These are phyloP conservation scores for Cremastinae sp. DNA, from an alignment of 2,888 invertebrate genomes.

Conservation along the genomic window DNA sequence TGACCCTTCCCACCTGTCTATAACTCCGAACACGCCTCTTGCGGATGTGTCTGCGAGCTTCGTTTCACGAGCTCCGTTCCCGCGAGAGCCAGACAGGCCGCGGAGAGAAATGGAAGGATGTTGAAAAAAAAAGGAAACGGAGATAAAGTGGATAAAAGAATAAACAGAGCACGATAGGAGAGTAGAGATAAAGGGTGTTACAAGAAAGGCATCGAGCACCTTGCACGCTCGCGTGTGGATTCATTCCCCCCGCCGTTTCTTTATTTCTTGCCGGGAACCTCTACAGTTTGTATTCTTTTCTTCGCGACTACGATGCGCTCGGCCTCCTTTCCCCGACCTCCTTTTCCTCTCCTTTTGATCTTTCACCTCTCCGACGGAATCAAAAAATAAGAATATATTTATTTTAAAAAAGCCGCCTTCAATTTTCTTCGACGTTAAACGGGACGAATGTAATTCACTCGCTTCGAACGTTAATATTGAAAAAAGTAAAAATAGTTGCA, in stretches of 20 bases:
- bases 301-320: constrained; percentile 43
- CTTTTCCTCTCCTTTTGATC: constrained; percentile 49
- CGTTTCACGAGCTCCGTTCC: constrained; percentile 17
- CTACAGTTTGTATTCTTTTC: constrained; percentile 33
- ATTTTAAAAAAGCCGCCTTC: background rate
- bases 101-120: constrained; percentile 28
- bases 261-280: constrained; percentile 25
- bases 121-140: constrained; percentile 29
- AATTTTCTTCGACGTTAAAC: no score
- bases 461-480: no score
- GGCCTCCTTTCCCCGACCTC: constrained; percentile 62
- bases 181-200: constrained; percentile 46
- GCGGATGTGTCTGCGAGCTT: constrained; percentile 47
- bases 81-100: constrained; percentile 51
- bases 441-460: no score
- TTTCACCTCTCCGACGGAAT: constrained; percentile 31
- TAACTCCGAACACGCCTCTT: constrained; percentile 58
- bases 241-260: constrained; percentile 37
- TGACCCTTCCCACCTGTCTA: constrained; percentile 78
- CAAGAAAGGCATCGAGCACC: constrained; percentile 41
- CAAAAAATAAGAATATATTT: constrained; percentile 1
- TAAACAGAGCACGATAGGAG: constrained; percentile 32
- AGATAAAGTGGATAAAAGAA: constrained; percentile 19
- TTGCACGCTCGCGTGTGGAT: constrained; percentile 58
- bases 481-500: background rate